phyloP scores from a whole-genome alignment of 2,888 invertebrate species.

The Aplocera efformata region DNA sequence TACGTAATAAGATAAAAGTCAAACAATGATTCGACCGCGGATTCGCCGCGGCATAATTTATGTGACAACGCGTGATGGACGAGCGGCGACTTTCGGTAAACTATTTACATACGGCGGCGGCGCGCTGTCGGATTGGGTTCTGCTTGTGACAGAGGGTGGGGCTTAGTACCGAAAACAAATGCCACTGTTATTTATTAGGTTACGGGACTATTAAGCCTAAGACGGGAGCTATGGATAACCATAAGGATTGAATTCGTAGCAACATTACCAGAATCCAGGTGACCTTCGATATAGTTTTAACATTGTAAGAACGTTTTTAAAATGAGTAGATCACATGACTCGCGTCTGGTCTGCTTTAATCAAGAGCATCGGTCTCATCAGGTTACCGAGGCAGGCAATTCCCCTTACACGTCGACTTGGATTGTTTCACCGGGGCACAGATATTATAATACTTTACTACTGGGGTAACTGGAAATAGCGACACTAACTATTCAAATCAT shows the following conservation, averaged over 20 bases:
- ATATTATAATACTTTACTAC: too few species aligned
- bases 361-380: constrained; percentile 47
- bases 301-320: constrained; percentile 15
- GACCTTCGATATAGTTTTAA: too few species aligned
- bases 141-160: constrained; percentile 77
- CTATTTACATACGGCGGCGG: constrained; percentile 75
- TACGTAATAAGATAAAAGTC: constrained; percentile 81
- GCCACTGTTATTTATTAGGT: constrained; percentile 80
- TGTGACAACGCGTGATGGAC: constrained; percentile 81
- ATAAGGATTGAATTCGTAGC: constrained; percentile 8
- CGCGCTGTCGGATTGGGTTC: constrained; percentile 78
- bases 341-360: constrained; percentile 67
- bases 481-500: constrained; percentile 18
- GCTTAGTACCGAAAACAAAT: constrained; percentile 79
- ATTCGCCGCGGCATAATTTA: constrained; percentile 81
- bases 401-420: constrained; percentile 68
- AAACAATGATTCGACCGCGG: constrained; percentile 80
- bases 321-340: constrained; percentile 27
- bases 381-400: constrained; percentile 47
- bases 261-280: background rate
- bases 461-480: constrained; percentile 18
- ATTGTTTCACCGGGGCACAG: constrained; percentile 49
- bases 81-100: constrained; percentile 80
- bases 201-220: constrained; percentile 72
- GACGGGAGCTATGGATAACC: constrained; percentile 58